A percentile compares a stretch with the other conserved stretches of the same genome.
phyloP scores from a whole-genome alignment of 2,888 invertebrate genomes.

The Criorhina ranunculi region DNA sequence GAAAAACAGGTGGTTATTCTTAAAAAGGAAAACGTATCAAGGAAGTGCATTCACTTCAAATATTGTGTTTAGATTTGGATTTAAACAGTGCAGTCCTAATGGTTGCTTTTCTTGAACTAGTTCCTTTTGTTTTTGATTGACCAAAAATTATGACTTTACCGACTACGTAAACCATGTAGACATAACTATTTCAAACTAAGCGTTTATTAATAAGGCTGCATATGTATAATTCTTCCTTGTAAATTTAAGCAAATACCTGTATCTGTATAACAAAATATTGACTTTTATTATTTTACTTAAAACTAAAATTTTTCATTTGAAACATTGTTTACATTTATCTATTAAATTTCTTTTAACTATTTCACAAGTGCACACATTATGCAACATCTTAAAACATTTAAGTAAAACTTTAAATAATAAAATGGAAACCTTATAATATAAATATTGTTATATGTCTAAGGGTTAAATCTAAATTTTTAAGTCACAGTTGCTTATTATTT shows the following conservation, averaged over 20 bases:
- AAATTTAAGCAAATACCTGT: constrained; percentile 21
- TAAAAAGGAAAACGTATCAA: too few relatives aligned
- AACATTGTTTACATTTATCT: constrained; percentile 9
- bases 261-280: constrained; percentile 28
- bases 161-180: too few relatives aligned
- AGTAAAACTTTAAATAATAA: not conserved
- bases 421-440: constrained; percentile 25
- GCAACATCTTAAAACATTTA: not conserved
- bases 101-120: too few relatives aligned
- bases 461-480: constrained; percentile 24
- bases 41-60: too few relatives aligned
- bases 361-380: constrained; percentile 9
- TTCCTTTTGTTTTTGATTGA: too few relatives aligned
- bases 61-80: too few relatives aligned
- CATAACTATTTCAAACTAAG: too few relatives aligned
- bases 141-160: too few relatives aligned
- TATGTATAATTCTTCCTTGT: constrained; percentile 36
- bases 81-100: too few relatives aligned
- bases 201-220: constrained; percentile 21
- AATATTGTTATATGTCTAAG: constrained; percentile 14
- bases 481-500: constrained; percentile 40
- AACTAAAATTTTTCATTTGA: constrained; percentile 4
- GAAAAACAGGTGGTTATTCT: too few relatives aligned
- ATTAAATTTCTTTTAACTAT: constrained; percentile 8
- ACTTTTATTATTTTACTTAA: constrained; percentile 15